Evolutionary conservation across 2,113 vertebrate genomes (phyloP), one percentile per base, ranked within the genome.

Genomic region (Grus americana): DNA sequence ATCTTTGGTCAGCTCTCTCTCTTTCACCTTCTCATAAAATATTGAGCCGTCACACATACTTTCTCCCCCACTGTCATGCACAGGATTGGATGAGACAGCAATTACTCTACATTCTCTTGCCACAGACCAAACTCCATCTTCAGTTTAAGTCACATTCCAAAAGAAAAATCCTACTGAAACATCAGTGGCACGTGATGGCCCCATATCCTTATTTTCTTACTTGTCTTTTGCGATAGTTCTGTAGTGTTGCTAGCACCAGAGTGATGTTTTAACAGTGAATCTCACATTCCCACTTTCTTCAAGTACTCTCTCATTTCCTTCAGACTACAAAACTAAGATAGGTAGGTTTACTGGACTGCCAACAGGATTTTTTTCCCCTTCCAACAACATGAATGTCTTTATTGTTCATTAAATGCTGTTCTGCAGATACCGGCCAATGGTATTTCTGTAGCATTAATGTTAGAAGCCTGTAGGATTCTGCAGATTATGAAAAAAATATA

Each of bases 171-270:
- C 30, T 10, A 1, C 7, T 59, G 29, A 9, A 49, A 46, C 19
- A 6, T 8, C 86, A 84, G 13, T 16, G n/a, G 7, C 14, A 22
- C 0, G 0, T 2, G 1, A 9, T 11, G 9, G 38, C 8, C 71
- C 11, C 26, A n/a, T 17, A 29, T 16, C 52, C 10, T 54, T 11
- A 6, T 27, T 58, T 59, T 67, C 49, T 84, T 79, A 27, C 30
- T 36, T 65, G 23, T 34, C 40, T 49, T 83, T 65, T 71, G 9
- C 12, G 16, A n/a, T 4, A 49, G 11, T 58, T 59, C 34, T 42
- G 12, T 26, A 71, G 30, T 2, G 1, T 44, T 84, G 42, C 30
- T 49, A 71, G 52, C 40, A 54, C 36, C 3, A 2, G 46, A 59
- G 21, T 21, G 32, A 24, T 21, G 16, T 70, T 95, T 90, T 65